These are phyloP conservation scores for Petrosia ficiformis DNA, from an alignment of 37 sponge, comb jelly and placozoan genomes.

Conservation along the genomic window DNA sequence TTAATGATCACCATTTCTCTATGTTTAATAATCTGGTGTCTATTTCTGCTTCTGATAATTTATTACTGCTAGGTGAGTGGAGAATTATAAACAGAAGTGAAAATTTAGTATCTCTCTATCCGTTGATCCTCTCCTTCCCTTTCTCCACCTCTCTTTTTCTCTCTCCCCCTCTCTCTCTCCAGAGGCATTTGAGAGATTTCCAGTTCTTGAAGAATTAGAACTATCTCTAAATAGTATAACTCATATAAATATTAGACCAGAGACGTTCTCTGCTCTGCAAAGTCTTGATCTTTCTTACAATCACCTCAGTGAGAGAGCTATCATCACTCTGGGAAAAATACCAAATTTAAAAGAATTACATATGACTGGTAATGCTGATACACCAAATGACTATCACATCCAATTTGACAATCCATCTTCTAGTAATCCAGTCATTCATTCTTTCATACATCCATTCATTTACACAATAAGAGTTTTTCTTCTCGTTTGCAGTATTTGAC, in stretches of 20 bases:
- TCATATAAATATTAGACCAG: conserved; percentile 5
- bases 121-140: background rate
- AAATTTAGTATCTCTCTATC: background rate
- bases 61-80: conserved; percentile 60
- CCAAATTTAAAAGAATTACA: conserved; percentile 68
- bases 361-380: conserved; percentile 56
- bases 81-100: background rate
- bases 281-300: conserved; percentile 80
- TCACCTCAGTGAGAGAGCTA: conserved; percentile 31
- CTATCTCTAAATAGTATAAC: conserved; percentile 56
- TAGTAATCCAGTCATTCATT: too few species aligned
- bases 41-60: conserved; percentile 70
- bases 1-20: conserved; percentile 10
- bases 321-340: conserved; percentile 62
- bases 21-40: conserved; percentile 48
- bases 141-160: conserved; percentile 6
- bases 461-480: too few species aligned
- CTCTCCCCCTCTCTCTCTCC: background rate
- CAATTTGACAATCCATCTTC: too few species aligned
- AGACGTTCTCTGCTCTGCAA: background rate
- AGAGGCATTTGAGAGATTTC: conserved; percentile 66
- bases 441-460: too few species aligned
- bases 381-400: too few species aligned
- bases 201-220: conserved; percentile 56
- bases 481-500: too few species aligned